Conservation (phyloP, 2,113 vertebrate species). For the Pterocles orientalis region DNA sequence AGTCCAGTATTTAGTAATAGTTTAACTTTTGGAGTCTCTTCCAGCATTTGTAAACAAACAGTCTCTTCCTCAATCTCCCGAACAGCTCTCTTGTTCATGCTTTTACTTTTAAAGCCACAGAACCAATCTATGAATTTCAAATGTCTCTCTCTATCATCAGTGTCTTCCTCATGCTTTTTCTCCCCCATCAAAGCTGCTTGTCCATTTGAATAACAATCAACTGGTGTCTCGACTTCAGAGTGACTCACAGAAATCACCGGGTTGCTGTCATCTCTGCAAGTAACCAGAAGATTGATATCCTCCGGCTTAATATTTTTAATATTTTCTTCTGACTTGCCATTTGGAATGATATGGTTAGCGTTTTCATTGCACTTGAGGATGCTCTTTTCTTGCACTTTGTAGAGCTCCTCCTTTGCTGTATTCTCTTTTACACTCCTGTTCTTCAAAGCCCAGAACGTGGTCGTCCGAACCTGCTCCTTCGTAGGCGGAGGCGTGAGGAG, state of each 20-base stretch:
- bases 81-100: conserved; percentile 72
- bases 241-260: conserved; percentile 81
- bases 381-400: conserved; percentile 79
- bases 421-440: conserved; percentile 60
- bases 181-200: conserved; percentile 78
- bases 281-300: conserved; percentile 86
- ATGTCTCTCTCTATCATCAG: conserved; percentile 59
- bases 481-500: conserved; percentile 89
- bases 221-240: conserved; percentile 84
- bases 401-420: conserved; percentile 65
- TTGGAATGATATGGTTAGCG: conserved; percentile 79
- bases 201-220: conserved; percentile 82
- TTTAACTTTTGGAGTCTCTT: conserved; percentile 89
- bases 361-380: conserved; percentile 72
- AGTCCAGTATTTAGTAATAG: conserved; percentile 87
- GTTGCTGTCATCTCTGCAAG: conserved; percentile 79
- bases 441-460: conserved; percentile 90
- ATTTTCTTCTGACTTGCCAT: conserved; percentile 83
- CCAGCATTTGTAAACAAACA: conserved; percentile 86
- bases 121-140: conserved; percentile 85
- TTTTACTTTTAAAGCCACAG: conserved; percentile 85
- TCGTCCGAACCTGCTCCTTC: conserved; percentile 84
- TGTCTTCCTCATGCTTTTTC: conserved; percentile 70
- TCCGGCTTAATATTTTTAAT: conserved; percentile 81
- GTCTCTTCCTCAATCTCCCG: conserved; percentile 81